Percentiles rank a stretch among this genome's conserved stretches.
Conservation (phyloP, 2,113 vertebrate genomes). For the Dipodomys spectabilis region DNA sequence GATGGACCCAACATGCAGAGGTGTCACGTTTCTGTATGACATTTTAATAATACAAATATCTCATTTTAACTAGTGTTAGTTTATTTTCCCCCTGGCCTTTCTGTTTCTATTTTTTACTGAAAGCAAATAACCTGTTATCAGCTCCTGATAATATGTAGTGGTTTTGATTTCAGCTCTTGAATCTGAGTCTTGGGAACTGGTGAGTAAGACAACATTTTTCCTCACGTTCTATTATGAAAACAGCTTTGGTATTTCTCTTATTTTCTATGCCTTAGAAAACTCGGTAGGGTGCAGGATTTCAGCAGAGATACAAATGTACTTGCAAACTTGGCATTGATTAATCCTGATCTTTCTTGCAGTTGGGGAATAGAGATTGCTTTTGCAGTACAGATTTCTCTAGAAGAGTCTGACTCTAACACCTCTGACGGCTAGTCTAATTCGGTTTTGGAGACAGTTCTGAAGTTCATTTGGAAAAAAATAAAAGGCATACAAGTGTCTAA, state of each 20-base stretch:
- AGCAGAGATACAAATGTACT: conserved; percentile 30
- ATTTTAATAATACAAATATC: conserved; percentile 72
- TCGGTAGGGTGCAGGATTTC: conserved; percentile 11
- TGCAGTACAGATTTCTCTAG: neutral
- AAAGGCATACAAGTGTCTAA: neutral
- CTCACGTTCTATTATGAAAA: conserved; percentile 56
- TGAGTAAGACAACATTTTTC: conserved; percentile 51
- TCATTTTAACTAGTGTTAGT: conserved; percentile 70
- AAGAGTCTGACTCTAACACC: neutral
- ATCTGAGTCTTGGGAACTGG: neutral
- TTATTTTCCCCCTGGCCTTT: conserved; percentile 54
- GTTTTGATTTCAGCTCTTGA: conserved; percentile 51
- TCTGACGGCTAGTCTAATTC: conserved; percentile 25
- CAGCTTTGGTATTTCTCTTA: conserved; percentile 41
- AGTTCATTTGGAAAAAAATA: conserved; percentile 13
- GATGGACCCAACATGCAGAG: neutral
- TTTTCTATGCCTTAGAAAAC: conserved; percentile 15
- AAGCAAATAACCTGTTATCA: conserved; percentile 63
- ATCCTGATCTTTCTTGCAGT: conserved; percentile 18
- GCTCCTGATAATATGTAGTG: neutral
- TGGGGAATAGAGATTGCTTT: conserved; percentile 35
- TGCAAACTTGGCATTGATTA: conserved; percentile 59
- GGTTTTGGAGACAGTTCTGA: neutral
- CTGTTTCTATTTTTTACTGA: conserved; percentile 61
- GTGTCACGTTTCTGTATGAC: conserved; percentile 31